A percentile compares a stretch with the other conserved stretches of the same genome.
These are phyloP conservation scores for Calyptomena viridis DNA, from an alignment of 2,113 vertebrate genomes.

Conservation along the genomic window DNA sequence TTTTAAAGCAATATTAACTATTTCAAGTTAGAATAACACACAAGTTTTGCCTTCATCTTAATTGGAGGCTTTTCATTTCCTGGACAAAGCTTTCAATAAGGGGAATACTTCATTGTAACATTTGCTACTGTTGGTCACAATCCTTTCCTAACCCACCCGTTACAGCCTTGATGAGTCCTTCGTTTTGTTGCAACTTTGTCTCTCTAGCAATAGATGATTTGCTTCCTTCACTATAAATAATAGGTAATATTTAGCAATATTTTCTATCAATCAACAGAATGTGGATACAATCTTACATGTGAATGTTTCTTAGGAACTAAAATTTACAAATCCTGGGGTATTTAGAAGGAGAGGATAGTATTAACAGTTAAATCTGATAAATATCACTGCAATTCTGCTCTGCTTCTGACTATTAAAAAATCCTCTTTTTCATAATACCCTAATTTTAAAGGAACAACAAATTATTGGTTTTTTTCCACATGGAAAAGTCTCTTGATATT, in stretches of 20 bases:
- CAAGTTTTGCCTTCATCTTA: neutral
- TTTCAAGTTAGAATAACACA: neutral
- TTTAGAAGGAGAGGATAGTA: neutral
- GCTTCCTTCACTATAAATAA: neutral
- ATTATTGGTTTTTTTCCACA: neutral
- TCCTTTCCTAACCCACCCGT: neutral
- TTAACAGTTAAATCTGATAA: neutral
- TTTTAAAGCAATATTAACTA: conserved; percentile 26
- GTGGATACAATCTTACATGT: neutral
- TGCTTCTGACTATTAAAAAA: neutral
- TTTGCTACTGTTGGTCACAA: neutral
- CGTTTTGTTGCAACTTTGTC: neutral
- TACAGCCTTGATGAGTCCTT: neutral
- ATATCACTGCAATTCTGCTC: neutral
- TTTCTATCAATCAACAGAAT: neutral
- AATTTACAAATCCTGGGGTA: neutral
- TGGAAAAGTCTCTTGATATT: neutral
- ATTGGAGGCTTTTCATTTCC: neutral
- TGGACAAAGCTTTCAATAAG: neutral
- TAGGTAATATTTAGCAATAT: neutral
- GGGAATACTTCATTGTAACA: neutral
- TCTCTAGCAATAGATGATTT: neutral
- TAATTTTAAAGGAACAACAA: neutral
- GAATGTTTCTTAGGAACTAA: neutral
- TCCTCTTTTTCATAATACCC: neutral